phyloP scores from a whole-genome alignment of 2,888 invertebrate genomes.

The Callosobruchus maculatus region DNA sequence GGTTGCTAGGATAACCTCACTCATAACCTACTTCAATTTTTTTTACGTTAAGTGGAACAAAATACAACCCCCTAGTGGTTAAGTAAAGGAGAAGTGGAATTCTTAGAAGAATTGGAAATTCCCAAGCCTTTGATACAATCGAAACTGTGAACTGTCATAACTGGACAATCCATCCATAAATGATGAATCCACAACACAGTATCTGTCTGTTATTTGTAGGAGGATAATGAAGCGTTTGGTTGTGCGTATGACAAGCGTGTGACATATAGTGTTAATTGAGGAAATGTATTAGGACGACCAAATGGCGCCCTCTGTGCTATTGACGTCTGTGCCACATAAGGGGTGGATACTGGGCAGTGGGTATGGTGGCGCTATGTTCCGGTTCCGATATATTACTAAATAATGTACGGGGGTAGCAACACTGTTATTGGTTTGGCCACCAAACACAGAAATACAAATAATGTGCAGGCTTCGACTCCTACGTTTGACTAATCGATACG shows the following conservation, averaged over 20 bases:
- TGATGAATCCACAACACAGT: not conserved
- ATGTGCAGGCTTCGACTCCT: no score
- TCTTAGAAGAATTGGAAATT: no score
- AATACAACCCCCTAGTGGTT: no score
- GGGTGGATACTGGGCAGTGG: not conserved
- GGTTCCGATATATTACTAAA: not conserved
- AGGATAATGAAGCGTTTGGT: not conserved
- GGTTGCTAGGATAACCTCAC: no score
- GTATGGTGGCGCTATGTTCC: not conserved
- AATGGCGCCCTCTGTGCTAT: not conserved
- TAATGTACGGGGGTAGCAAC: not conserved
- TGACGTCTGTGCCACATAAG: not conserved
- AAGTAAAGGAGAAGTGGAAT: no score
- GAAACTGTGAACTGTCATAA: not conserved
- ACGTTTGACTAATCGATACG: no score
- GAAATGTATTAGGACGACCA: not conserved
- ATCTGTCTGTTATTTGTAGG: not conserved
- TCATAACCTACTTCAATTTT: no score
- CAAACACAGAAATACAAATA: no score
- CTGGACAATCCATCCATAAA: not conserved
- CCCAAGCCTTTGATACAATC: no score
- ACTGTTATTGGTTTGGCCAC: no score
- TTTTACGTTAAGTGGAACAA: no score
- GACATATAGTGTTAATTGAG: not conserved
- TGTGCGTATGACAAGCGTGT: not conserved